Base-by-base conservation (phyloP, 2,113 vertebrate species). In the Platycercus adscitus region DNA sequence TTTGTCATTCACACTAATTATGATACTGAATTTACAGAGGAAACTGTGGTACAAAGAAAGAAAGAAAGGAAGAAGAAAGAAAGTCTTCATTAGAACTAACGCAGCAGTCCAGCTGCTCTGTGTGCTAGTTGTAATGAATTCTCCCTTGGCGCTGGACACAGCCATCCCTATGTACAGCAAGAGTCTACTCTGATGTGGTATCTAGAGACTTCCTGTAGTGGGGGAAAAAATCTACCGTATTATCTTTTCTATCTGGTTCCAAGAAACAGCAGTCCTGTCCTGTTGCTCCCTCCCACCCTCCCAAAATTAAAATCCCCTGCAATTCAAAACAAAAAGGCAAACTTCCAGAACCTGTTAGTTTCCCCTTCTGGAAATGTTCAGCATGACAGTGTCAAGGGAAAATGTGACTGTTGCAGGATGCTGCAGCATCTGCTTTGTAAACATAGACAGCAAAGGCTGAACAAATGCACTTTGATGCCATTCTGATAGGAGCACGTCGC, bases 1-100 rank as follows among this genome's bases (percentile, higher is more conserved):
- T 98, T 98, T 98, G 96, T 95, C 97, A 93, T 97, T 96, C 96
- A 95, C 93, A 96, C 96, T 97, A 95, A 96, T 95, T 95, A 92
- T 94, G 89, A 97, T 95, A 97, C 6, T 97, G 95, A 97, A 96
- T 97, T 97, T 98, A 97, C 97, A 98, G 97, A 97, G 97, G 94
- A 96, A 96, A 97, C 93, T 73, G 88, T 93, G 96, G 95, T 96
- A 97, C 95, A 97, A 98, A 98, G 93, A 89, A 90, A 97, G 88
- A 60, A 79, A 91, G 81, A 77, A 94, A 93, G 81, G 75, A 94
- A 93, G n/a, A 75, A 95, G 69, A 35, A 73, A 95, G 82, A 43
- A 89, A 94, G 49, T 71, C 71, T 96, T 93, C 82, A 83, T 50
- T 68, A 96, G 94, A 86, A 90, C 88, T 92, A 87, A 87, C 82